Conservation (phyloP, 2,113 vertebrate genomes). For the Percopsis transmontana region DNA sequence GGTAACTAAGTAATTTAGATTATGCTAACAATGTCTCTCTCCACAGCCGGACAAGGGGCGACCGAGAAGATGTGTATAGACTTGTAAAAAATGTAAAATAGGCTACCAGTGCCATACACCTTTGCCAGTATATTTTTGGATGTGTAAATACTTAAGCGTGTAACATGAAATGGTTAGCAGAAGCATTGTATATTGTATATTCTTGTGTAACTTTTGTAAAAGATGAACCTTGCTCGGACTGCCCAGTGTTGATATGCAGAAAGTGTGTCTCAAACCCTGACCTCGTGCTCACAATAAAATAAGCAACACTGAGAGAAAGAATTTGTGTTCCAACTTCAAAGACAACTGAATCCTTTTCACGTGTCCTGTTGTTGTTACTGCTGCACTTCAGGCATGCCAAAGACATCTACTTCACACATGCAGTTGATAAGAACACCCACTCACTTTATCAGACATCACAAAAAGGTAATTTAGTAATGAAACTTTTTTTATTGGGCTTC, state of each 20-base stretch:
- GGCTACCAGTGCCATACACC: conserved; percentile 31
- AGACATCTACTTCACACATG: not conserved
- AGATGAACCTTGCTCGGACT: conserved; percentile 50
- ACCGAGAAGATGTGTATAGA: conserved; percentile 71
- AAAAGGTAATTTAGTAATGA: too few relatives aligned
- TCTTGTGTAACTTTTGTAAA: conserved; percentile 61
- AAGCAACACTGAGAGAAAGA: conserved; percentile 15
- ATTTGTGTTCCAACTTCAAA: conserved; percentile 48
- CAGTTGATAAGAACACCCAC: not conserved
- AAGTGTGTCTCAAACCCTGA: conserved; percentile 21
- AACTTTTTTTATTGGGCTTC: not conserved
- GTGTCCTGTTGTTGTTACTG: conserved; percentile 41
- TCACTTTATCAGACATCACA: conserved; percentile 13
- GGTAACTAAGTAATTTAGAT: too few relatives aligned
- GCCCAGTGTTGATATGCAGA: conserved; percentile 53
- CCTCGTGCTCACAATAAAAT: conserved; percentile 25
- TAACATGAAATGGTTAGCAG: conserved; percentile 62
- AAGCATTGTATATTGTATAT: conserved; percentile 68
- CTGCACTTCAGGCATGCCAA: not conserved
- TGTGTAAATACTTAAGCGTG: conserved; percentile 75
- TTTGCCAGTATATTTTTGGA: conserved; percentile 27
- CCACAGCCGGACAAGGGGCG: conserved; percentile 47
- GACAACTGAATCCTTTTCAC: conserved; percentile 27
- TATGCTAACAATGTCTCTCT: too few relatives aligned
- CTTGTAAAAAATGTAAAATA: conserved; percentile 72